Percentiles rank a stretch among this genome's conserved stretches.
These are phyloP conservation scores for Leucophenga maculata DNA, from an alignment of 2,888 invertebrate species.

Conservation along the genomic window DNA sequence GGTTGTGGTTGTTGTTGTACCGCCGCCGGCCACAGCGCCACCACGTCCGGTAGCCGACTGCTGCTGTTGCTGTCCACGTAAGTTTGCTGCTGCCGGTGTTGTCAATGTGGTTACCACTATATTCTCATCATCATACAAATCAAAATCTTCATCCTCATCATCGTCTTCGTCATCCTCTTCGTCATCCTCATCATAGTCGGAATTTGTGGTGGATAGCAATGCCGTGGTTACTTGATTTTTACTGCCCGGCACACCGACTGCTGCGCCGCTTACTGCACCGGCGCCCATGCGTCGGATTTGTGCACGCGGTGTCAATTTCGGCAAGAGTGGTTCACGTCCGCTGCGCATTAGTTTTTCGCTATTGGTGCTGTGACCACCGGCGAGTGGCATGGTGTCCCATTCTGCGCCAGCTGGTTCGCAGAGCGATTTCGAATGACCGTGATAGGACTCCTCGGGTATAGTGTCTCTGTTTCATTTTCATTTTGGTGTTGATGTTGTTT, in stretches of 20 bases:
- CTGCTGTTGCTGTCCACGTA: conserved; percentile 40
- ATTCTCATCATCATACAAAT: conserved; percentile 71
- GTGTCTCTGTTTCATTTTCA: conserved; percentile 75
- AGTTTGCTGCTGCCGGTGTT: conserved; percentile 52
- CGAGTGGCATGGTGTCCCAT: conserved; percentile 68
- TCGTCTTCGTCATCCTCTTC: conserved; percentile 68
- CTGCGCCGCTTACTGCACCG: conserved; percentile 47
- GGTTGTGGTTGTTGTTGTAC: conserved; percentile 55
- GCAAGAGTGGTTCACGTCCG: conserved; percentile 74
- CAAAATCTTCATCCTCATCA: conserved; percentile 70
- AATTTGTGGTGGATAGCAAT: conserved; percentile 78
- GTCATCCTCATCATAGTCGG: conserved; percentile 71
- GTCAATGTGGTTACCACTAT: conserved; percentile 70
- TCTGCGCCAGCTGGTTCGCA: conserved; percentile 75
- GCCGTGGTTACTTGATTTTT: conserved; percentile 75
- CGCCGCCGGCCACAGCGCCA: not conserved
- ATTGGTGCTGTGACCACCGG: conserved; percentile 54
- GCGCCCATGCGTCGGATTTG: conserved; percentile 75
- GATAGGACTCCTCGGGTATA: conserved; percentile 80
- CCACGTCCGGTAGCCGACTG: not conserved
- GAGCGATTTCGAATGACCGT: conserved; percentile 76
- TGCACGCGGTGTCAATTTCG: conserved; percentile 76
- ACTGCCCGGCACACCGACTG: conserved; percentile 63
- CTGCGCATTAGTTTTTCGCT: conserved; percentile 52
- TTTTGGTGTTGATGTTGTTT: conserved; percentile 36